Evolutionary conservation across 2,888 invertebrate genomes (phyloP).

Genomic region (Oxytorus armatus): DNA sequence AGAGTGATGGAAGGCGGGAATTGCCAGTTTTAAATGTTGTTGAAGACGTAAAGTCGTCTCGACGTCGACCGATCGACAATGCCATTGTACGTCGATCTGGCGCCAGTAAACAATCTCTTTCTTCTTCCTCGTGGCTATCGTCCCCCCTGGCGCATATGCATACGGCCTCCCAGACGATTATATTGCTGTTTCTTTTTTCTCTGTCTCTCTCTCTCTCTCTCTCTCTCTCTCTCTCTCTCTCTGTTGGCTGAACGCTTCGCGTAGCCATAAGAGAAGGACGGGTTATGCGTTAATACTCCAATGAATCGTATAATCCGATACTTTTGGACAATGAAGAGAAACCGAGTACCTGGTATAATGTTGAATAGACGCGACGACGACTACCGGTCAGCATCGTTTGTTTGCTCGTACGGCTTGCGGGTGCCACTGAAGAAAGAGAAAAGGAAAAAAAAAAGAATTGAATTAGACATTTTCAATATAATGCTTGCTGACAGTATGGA

Average conservation of each 20-base stretch:
- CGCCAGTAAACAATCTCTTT: conserved; percentile 42
- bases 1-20: background rate
- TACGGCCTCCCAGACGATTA: conserved; percentile 50
- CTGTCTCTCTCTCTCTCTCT: too few relatives aligned
- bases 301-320: background rate
- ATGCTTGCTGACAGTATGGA: background rate
- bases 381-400: background rate
- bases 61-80: conserved; percentile 15
- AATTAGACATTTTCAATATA: background rate
- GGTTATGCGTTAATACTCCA: background rate
- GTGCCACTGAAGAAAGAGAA: conserved; percentile 10
- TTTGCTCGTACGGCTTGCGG: conserved; percentile 10
- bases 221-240: conserved; percentile 7
- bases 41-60: conserved; percentile 17
- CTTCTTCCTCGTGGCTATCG: too few relatives aligned
- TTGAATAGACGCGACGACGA: conserved; percentile 19
- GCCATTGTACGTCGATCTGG: conserved; percentile 36
- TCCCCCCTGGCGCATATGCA: too few relatives aligned
- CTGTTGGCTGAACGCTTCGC: background rate
- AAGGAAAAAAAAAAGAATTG: background rate
- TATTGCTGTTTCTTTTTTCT: too few relatives aligned
- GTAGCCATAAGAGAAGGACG: background rate
- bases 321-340: background rate
- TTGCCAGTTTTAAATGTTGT: background rate
- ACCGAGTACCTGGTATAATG: conserved; percentile 13